Percentiles rank a stretch among this genome's conserved stretches.
These are phyloP conservation scores for Mesorhabditis belari DNA, from an alignment of 2,888 invertebrate genomes.

Conservation along the genomic window DNA sequence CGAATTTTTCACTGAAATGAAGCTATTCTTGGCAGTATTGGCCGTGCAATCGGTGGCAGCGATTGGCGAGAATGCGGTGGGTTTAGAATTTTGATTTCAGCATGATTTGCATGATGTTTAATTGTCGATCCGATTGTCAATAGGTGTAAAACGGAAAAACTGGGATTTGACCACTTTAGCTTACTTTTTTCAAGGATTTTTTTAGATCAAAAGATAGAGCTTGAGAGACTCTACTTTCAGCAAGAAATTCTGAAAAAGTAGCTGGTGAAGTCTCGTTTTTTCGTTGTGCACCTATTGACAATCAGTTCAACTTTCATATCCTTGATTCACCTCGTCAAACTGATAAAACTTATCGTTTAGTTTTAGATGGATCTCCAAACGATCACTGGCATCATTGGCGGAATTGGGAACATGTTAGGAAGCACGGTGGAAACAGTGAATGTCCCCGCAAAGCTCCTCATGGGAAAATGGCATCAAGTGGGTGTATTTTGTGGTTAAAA, in stretches of 20 bases:
- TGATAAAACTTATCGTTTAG: neutral
- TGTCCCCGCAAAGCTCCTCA: constrained; percentile 46
- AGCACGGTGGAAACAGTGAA: constrained; percentile 49
- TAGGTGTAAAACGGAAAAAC: too few relatives aligned
- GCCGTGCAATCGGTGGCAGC: constrained; percentile 12
- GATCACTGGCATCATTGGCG: constrained; percentile 50
- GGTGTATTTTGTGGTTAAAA: too few relatives aligned
- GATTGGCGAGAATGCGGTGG: constrained; percentile 51
- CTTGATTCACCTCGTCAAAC: neutral
- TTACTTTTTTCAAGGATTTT: neutral
- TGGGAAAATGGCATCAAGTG: constrained; percentile 52
- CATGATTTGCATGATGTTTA: neutral
- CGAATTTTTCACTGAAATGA: too few relatives aligned
- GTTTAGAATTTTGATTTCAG: constrained; percentile 4
- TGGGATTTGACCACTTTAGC: neutral
- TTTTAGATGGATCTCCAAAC: constrained; percentile 51
- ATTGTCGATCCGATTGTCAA: too few relatives aligned
- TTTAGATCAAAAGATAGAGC: too few relatives aligned
- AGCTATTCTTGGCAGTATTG: neutral
- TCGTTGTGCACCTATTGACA: too few relatives aligned
- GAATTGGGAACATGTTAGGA: constrained; percentile 51
- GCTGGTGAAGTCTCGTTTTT: too few relatives aligned
- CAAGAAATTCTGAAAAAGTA: too few relatives aligned
- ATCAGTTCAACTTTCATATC: neutral
- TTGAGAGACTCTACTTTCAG: too few relatives aligned